These are phyloP conservation scores for Solenopsis invicta DNA, from an alignment of 1,140 invertebrate species.

Conservation along the genomic window DNA sequence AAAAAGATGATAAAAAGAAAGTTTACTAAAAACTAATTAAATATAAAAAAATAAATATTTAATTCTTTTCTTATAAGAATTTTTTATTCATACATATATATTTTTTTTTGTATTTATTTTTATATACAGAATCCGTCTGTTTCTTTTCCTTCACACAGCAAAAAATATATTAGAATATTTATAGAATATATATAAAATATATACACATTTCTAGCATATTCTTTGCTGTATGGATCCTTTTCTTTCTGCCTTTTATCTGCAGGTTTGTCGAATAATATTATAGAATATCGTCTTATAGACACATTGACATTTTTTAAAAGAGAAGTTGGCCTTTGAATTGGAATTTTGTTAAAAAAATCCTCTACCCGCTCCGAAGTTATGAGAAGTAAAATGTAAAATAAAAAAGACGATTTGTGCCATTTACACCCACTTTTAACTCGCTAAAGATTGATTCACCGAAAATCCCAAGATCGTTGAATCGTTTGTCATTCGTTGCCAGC, in stretches of 20 bases:
- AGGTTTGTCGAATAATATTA: neutral
- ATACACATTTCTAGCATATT: too few species aligned
- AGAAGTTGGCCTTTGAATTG: neutral
- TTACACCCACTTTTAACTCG: neutral
- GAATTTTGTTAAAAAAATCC: neutral
- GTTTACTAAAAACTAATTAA: neutral
- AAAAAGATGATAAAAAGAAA: too few species aligned
- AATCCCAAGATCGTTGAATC: neutral
- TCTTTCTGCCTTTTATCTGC: neutral
- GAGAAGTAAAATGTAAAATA: neutral
- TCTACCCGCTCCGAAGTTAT: neutral
- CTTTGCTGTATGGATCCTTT: too few species aligned
- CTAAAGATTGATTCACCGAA: neutral
- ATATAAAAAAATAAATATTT: neutral
- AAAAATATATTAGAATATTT: too few species aligned
- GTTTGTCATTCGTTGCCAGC: neutral
- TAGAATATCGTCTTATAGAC: neutral
- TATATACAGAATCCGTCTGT: neutral
- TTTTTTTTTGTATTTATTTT: neutral
- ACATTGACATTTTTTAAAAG: conserved; percentile 20
- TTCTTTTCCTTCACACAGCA: too few species aligned
- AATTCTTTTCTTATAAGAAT: neutral
- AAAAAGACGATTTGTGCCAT: neutral
- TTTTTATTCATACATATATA: neutral
- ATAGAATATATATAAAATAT: too few species aligned